Base-by-base conservation (phyloP, 1,140 invertebrate species). In the Pantala flavescens region DNA sequence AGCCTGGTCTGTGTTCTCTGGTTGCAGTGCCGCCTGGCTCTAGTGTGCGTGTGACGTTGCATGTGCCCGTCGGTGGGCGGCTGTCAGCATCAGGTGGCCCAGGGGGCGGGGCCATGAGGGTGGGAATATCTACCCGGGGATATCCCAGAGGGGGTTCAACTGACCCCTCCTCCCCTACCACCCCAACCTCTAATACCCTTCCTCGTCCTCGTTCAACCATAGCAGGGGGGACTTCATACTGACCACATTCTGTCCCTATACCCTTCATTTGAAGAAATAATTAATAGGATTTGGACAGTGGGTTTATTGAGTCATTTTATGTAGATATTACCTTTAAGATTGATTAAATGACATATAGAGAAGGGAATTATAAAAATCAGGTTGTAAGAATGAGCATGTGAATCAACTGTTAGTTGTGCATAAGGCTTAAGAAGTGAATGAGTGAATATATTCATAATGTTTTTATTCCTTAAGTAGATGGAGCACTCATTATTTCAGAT, bases 1-100 rank as follows among this genome's bases (percentile, higher is more conserved):
- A 63, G 49, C 49, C 49, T 75, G 80, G 77, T 80, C 77, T 77
- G 79, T 78, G 76, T 77, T 82, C 81, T 82, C 81, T 84, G 83
- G 81, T 84, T 84, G 83, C 83, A 84, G 83, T 82, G 82, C 49
- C 49, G 14, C 49, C 49, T 63, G 49, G 49, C 49, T 63, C 49
- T 63, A 81, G 83, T 81, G 83, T 84, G 80, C 83, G 83, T 80
- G 83, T 84, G 79, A 83, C 82, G 81, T 81, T 83, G 82, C 83
- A 84, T 84, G 83, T 83, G 80, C 83, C 78, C 49, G 49, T 63
- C 49, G 49, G 49, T 16, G 49, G 49, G 49, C 49, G 49, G 49
- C 49, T 63, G 49, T 63, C 49, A 12, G 49, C 49, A 63, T 63
- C 49, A 21, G 49, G 49, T 16, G 49, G 14, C 49, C 49, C 49